Evolutionary conservation across 2,797 vertebrate species (phyloP).

Genomic region (Pseudocheirus occidentalis): DNA sequence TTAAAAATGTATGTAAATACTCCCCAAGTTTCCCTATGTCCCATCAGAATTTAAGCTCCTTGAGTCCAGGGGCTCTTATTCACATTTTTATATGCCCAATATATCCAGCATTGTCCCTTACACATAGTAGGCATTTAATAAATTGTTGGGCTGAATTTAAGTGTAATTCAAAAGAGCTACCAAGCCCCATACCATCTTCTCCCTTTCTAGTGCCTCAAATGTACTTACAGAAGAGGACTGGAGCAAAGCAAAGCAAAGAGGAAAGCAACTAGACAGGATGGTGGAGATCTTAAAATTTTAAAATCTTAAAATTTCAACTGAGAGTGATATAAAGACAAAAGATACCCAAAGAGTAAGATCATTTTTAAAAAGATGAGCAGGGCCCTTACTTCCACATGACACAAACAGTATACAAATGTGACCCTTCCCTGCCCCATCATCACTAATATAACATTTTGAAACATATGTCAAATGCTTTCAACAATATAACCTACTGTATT

Average conservation of each 20-base stretch:
- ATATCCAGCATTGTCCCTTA: not conserved
- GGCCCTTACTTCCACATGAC: not conserved
- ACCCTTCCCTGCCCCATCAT: not conserved
- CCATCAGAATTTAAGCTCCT: not conserved
- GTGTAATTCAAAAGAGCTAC: not conserved
- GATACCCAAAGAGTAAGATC: not conserved
- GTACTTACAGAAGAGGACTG: not conserved
- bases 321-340: not conserved
- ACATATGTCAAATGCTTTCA: not conserved
- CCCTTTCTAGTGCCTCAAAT: constrained; percentile 5
- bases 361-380: not conserved
- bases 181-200: not conserved
- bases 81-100: not conserved
- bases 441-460: not conserved
- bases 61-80: not conserved
- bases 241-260: constrained; percentile 17
- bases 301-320: constrained; percentile 48
- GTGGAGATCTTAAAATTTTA: constrained; percentile 39
- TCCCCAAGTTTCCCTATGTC: not conserved
- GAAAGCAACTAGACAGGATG: constrained; percentile 37
- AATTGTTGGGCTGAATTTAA: not conserved
- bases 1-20: not conserved
- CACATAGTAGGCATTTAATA: not conserved
- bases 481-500: not conserved
- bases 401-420: not conserved